Conservation (phyloP, 2,113 vertebrate genomes). For the Stegostoma tigrinum region DNA sequence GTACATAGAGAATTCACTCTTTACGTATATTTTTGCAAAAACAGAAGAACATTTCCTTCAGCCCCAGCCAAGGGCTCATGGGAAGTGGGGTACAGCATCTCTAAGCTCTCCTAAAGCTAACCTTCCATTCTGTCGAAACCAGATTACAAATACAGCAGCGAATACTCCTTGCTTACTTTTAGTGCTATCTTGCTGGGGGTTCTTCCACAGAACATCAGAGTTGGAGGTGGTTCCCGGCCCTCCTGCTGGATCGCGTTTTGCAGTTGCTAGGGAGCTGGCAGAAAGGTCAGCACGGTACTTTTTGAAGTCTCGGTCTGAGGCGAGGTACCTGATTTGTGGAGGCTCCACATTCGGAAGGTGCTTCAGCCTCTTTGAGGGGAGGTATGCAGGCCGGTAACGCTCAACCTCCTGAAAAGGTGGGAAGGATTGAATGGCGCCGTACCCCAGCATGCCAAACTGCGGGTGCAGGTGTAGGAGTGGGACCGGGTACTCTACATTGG, state of each 20-base stretch:
- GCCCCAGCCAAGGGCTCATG: too few relatives aligned
- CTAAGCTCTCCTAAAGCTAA: background rate
- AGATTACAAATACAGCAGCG: background rate
- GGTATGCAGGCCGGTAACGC: background rate
- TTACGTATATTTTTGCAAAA: too few relatives aligned
- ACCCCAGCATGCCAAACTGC: constrained; percentile 42
- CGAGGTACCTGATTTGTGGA: constrained; percentile 40
- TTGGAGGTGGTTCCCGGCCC: background rate
- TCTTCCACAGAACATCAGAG: background rate
- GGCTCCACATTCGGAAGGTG: constrained; percentile 29
- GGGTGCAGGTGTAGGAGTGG: constrained; percentile 42
- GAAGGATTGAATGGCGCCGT: constrained; percentile 42
- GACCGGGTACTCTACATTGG: constrained; percentile 30
- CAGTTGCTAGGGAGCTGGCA: background rate
- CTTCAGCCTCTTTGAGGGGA: constrained; percentile 38
- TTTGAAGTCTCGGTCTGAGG: constrained; percentile 39
- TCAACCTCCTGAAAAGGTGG: constrained; percentile 39
- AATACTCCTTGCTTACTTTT: background rate
- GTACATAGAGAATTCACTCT: too few relatives aligned
- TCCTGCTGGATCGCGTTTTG: background rate
- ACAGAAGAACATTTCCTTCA: too few relatives aligned
- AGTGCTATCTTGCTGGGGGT: background rate
- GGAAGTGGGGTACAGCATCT: background rate
- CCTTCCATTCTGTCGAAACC: background rate
- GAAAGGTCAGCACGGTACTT: background rate